A percentile compares a stretch with the other conserved stretches of the same genome.
phyloP scores from a whole-genome alignment of 2,113 vertebrate genomes.

The Alosa alosa region DNA sequence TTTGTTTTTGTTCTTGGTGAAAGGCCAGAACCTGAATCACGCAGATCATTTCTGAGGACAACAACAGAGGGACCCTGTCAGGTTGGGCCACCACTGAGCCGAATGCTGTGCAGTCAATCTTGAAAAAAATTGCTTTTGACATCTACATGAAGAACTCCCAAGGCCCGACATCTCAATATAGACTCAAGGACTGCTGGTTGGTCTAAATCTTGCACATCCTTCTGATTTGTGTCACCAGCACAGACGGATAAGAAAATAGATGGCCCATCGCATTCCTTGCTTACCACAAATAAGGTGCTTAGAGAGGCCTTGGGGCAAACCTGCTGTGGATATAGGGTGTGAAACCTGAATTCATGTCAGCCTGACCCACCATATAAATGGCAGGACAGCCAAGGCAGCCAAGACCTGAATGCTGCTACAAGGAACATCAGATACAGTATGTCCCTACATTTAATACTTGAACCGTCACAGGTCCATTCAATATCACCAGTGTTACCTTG shows the following conservation, averaged over 20 bases:
- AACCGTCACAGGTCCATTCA: too few species aligned
- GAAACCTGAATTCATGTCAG: neutral
- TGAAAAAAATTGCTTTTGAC: conserved; percentile 25
- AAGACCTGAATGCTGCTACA: neutral
- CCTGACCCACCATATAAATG: neutral
- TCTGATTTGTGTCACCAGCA: neutral
- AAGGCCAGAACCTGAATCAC: neutral
- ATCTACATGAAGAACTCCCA: conserved; percentile 31
- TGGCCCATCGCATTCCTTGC: conserved; percentile 5
- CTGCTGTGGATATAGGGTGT: neutral
- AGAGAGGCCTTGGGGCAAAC: conserved; percentile 7
- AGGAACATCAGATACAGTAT: neutral
- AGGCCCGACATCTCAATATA: conserved; percentile 29
- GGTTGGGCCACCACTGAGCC: neutral
- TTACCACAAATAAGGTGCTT: conserved; percentile 18
- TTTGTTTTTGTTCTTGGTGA: conserved; percentile 9
- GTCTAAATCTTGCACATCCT: conserved; percentile 17
- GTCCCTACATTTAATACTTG: too few species aligned
- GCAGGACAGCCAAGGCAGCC: neutral
- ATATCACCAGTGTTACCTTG: too few species aligned
- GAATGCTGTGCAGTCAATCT: conserved; percentile 33
- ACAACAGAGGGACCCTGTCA: neutral
- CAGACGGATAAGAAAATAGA: conserved; percentile 16
- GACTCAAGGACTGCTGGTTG: conserved; percentile 27
- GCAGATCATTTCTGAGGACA: conserved; percentile 6